These are phyloP conservation scores for Anguilla marmorata DNA, from an alignment of 2,797 vertebrate genomes.

Conservation along the genomic window DNA sequence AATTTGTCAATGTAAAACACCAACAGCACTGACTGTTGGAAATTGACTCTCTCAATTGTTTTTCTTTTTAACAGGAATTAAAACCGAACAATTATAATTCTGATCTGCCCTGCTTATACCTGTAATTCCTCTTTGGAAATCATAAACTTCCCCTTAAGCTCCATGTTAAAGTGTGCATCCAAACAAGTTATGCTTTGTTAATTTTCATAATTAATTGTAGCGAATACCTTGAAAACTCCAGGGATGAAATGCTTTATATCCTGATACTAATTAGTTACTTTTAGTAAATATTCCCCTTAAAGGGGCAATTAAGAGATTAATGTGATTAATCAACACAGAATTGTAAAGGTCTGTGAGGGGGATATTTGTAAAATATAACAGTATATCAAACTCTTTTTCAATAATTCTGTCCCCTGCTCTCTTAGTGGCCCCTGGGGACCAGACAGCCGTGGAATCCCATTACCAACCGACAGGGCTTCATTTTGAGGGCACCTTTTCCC, in stretches of 20 bases:
- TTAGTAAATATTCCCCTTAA: neutral
- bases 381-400: neutral
- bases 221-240: neutral
- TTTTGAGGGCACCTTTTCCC: neutral
- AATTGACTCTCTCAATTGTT: neutral
- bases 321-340: neutral
- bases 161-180: neutral
- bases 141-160: neutral
- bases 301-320: neutral
- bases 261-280: neutral
- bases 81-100: no score
- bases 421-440: neutral
- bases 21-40: neutral
- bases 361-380: neutral
- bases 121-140: neutral
- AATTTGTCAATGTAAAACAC: neutral
- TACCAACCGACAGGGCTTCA: neutral
- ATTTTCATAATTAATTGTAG: neutral
- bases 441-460: neutral
- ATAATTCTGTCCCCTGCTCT: neutral
- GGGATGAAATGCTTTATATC: neutral
- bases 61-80: no score
- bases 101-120: neutral
- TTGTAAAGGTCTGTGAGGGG: neutral
- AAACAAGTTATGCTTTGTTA: neutral